These are phyloP conservation scores for Leptopilina myrica DNA, from an alignment of 2,888 invertebrate species.

Conservation along the genomic window DNA sequence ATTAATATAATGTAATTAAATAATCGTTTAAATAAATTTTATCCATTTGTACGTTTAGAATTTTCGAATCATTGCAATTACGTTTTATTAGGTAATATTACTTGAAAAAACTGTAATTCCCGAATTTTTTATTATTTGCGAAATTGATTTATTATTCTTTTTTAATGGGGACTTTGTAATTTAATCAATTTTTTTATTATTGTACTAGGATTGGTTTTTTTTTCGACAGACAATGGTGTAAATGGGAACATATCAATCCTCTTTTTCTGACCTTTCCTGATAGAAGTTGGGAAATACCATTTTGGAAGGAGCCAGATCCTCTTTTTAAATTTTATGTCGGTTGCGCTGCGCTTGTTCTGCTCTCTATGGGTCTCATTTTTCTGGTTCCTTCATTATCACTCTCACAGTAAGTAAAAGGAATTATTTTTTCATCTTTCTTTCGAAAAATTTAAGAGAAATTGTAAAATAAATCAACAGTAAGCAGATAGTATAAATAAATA, in stretches of 20 bases:
- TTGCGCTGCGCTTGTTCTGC: constrained; percentile 80
- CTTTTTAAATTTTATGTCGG: constrained; percentile 90
- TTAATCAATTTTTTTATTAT: no score
- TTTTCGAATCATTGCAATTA: no score
- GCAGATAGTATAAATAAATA: no score
- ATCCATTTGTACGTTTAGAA: no score
- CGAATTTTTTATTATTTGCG: no score
- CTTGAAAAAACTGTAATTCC: no score
- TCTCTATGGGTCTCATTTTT: constrained; percentile 78
- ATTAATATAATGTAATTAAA: no score
- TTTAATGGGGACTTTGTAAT: no score
- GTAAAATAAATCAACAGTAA: no score
- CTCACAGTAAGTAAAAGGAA: constrained; percentile 75
- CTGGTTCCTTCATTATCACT: constrained; percentile 81
- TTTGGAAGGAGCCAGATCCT: constrained; percentile 87
- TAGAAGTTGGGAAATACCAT: constrained; percentile 84
- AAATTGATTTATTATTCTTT: no score
- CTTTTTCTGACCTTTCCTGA: constrained; percentile 82
- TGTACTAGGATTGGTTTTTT: constrained; percentile 25
- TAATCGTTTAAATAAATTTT: no score
- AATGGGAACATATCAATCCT: constrained; percentile 80
- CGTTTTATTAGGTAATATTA: no score
- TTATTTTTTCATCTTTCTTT: constrained; percentile 28
- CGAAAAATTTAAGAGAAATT: background rate
- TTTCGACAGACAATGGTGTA: constrained; percentile 83